A percentile compares a stretch with the other conserved stretches of the same genome.
Conservation (phyloP, 2,888 invertebrate species). For the Altica lythri region DNA sequence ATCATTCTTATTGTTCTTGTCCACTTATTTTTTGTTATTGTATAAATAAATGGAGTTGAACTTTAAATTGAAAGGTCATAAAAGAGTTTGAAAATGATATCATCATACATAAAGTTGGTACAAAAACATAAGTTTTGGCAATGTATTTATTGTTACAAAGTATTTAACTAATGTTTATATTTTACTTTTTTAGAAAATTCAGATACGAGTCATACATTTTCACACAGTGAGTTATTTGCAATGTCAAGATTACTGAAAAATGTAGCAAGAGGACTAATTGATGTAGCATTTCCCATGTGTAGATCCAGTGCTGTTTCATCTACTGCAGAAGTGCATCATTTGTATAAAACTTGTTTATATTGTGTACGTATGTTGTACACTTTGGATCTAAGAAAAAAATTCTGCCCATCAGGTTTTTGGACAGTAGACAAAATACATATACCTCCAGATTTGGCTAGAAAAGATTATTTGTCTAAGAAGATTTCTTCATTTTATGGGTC, state of each 20-base stretch:
- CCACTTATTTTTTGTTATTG: neutral
- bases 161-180: no score
- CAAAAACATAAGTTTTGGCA: no score
- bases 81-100: neutral
- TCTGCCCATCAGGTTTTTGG: slow-evolving; percentile 63
- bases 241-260: slow-evolving; percentile 54
- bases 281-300: slow-evolving; percentile 57
- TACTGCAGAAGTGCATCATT: slow-evolving; percentile 52
- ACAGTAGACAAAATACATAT: slow-evolving; percentile 55
- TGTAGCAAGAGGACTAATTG: slow-evolving; percentile 53
- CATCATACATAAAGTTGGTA: no score
- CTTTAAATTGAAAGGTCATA: no score
- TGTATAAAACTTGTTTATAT: slow-evolving; percentile 52
- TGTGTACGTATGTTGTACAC: slow-evolving; percentile 68
- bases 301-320: slow-evolving; percentile 50
- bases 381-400: slow-evolving; percentile 81
- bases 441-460: slow-evolving; percentile 52
- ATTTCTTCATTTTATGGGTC: slow-evolving; percentile 52
- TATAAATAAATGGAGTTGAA: no score
- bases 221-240: slow-evolving; percentile 48
- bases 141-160: no score
- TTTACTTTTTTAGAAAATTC: slow-evolving; percentile 49
- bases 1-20: no score
- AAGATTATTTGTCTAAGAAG: slow-evolving; percentile 54
- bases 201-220: slow-evolving; percentile 55